A percentile compares a stretch with the other conserved stretches of the same genome.
Conservation (phyloP, 2,888 invertebrate genomes). For the Trachelus iudaicus region DNA sequence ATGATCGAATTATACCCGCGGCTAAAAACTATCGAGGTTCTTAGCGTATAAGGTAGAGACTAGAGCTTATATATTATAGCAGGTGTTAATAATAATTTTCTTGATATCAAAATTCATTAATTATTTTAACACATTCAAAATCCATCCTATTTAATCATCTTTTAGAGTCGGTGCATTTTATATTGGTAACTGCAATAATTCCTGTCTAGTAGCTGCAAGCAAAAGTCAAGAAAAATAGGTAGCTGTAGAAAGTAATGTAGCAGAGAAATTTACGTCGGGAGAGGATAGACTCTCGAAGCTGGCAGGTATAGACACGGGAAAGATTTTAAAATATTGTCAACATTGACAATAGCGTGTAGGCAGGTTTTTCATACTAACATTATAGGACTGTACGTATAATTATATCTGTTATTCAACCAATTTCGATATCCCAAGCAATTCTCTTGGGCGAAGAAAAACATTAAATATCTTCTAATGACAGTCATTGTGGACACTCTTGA, state of each 20-base stretch:
- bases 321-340: background rate
- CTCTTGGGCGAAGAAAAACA: background rate
- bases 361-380: background rate
- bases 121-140: background rate
- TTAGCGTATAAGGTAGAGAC: background rate
- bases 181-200: background rate
- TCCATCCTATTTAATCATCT: background rate
- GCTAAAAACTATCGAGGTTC: background rate
- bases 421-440: background rate
- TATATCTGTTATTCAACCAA: background rate
- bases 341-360: background rate
- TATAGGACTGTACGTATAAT: background rate
- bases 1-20: background rate
- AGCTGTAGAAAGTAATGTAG: constrained; percentile 31
- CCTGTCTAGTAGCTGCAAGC: background rate
- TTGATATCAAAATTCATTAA: background rate
- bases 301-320: background rate
- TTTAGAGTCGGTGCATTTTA: background rate
- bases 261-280: constrained; percentile 25
- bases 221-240: constrained; percentile 15
- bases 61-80: background rate
- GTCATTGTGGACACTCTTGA: background rate
- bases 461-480: background rate
- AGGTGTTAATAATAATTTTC: background rate
- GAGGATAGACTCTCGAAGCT: constrained; percentile 14